phyloP scores from a whole-genome alignment of 2,888 invertebrate species.

The Frankliniella fusca region DNA sequence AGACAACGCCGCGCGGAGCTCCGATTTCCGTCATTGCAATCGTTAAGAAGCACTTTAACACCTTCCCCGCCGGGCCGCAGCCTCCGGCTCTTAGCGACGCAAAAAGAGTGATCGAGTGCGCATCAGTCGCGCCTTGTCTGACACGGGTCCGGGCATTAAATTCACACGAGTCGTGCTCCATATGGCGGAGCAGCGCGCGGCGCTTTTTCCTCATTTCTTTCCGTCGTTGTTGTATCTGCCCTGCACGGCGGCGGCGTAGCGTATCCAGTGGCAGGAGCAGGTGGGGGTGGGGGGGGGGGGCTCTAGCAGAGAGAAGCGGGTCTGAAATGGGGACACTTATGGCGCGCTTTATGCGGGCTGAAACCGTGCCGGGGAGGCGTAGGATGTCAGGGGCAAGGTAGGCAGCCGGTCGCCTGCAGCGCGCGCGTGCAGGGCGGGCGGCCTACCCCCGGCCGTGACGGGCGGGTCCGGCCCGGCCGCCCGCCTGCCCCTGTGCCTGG shows the following conservation, averaged over 20 bases:
- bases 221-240: not conserved
- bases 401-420: too few species aligned
- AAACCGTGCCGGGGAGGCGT: too few species aligned
- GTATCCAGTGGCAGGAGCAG: not conserved
- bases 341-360: too few species aligned
- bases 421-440: not conserved
- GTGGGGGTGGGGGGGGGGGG: not conserved
- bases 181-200: not conserved
- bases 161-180: not conserved
- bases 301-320: not conserved
- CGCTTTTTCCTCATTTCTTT: not conserved
- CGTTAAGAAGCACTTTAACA: not conserved
- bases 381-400: not conserved
- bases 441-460: not conserved
- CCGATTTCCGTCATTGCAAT: constrained; percentile 6
- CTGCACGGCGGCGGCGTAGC: not conserved
- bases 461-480: too few species aligned
- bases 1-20: not conserved
- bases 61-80: not conserved
- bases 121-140: not conserved
- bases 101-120: constrained; percentile 13
- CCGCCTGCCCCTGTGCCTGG: too few species aligned
- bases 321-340: too few species aligned
- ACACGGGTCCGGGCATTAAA: constrained; percentile 18
- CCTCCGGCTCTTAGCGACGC: not conserved